phyloP scores from a whole-genome alignment of 1,140 invertebrate genomes.

The Bicyclus anynana region DNA sequence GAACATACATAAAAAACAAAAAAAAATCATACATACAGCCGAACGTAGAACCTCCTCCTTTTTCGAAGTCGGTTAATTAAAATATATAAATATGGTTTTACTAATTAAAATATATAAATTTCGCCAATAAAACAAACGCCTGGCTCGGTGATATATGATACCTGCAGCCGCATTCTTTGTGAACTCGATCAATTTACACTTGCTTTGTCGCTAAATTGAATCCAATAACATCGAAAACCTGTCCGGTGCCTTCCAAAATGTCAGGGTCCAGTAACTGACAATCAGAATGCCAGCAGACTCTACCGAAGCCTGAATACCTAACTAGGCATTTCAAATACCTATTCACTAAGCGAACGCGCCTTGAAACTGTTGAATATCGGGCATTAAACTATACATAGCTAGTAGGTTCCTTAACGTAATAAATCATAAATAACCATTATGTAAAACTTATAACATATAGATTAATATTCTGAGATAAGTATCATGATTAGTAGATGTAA shows the following conservation, averaged over 20 bases:
- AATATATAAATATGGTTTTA: too few relatives aligned
- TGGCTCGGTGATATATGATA: not conserved
- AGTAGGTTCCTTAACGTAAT: not conserved
- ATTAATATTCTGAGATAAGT: too few relatives aligned
- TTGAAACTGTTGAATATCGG: constrained; percentile 15
- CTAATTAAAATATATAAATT: too few relatives aligned
- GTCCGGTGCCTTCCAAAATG: constrained; percentile 47
- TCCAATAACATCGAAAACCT: constrained; percentile 17
- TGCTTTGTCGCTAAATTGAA: constrained; percentile 11
- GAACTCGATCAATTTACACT: constrained; percentile 7
- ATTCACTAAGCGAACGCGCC: constrained; percentile 16
- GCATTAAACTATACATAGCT: constrained; percentile 3
- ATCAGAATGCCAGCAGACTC: constrained; percentile 52
- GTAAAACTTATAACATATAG: too few relatives aligned
- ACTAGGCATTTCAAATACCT: constrained; percentile 30
- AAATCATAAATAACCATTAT: not conserved
- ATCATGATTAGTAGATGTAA: too few relatives aligned
- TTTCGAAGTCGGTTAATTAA: too few relatives aligned
- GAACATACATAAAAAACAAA: too few relatives aligned
- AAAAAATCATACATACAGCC: too few relatives aligned
- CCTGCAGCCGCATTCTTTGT: constrained; percentile 3
- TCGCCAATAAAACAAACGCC: not conserved
- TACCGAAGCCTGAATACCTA: constrained; percentile 37
- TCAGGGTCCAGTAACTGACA: constrained; percentile 55
- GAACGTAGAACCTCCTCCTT: too few relatives aligned